Evolutionary conservation across 2,113 vertebrate species (phyloP).

Genomic region (Rousettus leschenaultii): DNA sequence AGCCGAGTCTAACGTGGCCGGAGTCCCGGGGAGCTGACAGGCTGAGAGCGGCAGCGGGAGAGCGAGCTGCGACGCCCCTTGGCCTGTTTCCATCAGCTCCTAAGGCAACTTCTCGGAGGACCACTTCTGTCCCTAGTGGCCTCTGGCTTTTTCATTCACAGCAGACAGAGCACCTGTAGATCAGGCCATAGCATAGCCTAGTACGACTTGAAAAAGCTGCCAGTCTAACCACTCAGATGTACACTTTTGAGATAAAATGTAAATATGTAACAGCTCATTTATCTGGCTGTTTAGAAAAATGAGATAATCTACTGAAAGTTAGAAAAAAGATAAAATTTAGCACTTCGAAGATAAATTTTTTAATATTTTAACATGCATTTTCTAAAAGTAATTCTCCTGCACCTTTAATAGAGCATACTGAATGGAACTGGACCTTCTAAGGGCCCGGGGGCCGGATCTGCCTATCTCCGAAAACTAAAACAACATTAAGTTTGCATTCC

Average conservation of each 20-base stretch:
- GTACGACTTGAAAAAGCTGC: too few species aligned
- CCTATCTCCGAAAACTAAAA: neutral
- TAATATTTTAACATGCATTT: neutral
- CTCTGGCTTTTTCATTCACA: neutral
- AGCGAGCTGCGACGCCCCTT: neutral
- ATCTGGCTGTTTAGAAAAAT: neutral
- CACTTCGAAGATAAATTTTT: neutral
- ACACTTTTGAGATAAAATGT: neutral
- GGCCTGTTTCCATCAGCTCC: neutral
- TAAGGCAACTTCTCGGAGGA: neutral
- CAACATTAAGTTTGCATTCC: neutral
- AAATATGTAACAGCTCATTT: neutral
- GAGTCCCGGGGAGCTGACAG: neutral
- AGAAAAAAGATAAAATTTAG: neutral
- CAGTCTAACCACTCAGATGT: neutral
- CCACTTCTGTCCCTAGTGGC: neutral
- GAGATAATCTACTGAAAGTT: neutral
- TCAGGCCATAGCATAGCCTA: too few species aligned
- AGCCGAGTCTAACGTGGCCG: too few species aligned
- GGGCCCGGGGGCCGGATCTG: too few species aligned
- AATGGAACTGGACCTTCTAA: too few species aligned
- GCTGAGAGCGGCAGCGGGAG: neutral
- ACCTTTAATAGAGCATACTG: too few species aligned
- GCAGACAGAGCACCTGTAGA: neutral
- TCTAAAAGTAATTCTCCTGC: neutral